phyloP scores from a whole-genome alignment of 2,888 invertebrate species.

The Reticulitermes lucifugus region DNA sequence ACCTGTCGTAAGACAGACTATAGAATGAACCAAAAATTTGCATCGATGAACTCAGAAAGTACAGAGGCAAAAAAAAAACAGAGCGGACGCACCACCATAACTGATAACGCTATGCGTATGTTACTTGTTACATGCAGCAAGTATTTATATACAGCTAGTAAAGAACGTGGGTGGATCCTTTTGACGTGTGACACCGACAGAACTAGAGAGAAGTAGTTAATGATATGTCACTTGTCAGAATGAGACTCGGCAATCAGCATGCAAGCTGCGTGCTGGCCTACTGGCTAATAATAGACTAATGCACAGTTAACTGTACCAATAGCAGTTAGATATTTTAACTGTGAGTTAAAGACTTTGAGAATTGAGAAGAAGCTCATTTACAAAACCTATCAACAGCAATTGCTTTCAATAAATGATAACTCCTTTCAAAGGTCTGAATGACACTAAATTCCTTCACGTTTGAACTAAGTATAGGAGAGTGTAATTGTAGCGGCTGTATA shows the following conservation, averaged over 20 bases:
- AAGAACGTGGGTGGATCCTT: slow-evolving; percentile 4
- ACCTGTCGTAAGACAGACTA: too few species aligned
- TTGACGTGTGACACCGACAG: background rate
- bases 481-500: background rate
- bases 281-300: slow-evolving; percentile 42
- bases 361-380: slow-evolving; percentile 8
- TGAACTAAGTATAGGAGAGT: background rate
- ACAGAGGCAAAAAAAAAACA: too few species aligned
- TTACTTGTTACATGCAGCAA: too few species aligned
- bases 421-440: slow-evolving; percentile 1
- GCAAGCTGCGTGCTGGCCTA: slow-evolving; percentile 33
- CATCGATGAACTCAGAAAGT: too few species aligned
- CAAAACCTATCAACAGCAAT: slow-evolving; percentile 36
- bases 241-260: slow-evolving; percentile 33
- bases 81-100: too few species aligned
- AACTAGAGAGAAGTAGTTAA: slow-evolving; percentile 40
- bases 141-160: too few species aligned
- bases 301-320: slow-evolving; percentile 29
- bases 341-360: slow-evolving; percentile 15
- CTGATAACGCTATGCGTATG: too few species aligned
- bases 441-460: background rate
- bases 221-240: slow-evolving; percentile 40
- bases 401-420: slow-evolving; percentile 35
- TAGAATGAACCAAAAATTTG: too few species aligned
- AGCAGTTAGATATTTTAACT: slow-evolving; percentile 34